Percentiles rank a stretch among this genome's conserved stretches.
Evolutionary conservation across 2,113 vertebrate genomes (phyloP).

Genomic region (Catharus fuscescens): DNA sequence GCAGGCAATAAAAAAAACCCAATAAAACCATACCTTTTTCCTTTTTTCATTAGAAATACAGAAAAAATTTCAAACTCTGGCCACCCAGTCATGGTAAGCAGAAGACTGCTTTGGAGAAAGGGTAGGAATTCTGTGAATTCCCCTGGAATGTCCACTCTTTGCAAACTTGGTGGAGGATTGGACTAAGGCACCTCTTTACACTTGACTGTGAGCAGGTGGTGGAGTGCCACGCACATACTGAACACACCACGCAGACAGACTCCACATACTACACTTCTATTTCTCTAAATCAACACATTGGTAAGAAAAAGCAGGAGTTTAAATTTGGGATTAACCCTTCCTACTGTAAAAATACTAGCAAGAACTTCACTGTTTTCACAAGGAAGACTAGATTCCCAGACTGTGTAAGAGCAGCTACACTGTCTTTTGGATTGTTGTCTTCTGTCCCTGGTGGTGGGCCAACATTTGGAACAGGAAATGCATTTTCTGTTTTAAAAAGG

Average conservation of each 20-base stretch:
- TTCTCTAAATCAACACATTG: background rate
- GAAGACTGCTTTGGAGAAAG: background rate
- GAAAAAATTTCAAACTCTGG: background rate
- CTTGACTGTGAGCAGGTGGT: background rate
- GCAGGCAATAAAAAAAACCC: background rate
- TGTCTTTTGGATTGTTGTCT: background rate
- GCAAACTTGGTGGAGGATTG: background rate
- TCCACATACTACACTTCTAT: background rate
- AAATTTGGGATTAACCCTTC: background rate
- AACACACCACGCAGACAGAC: background rate
- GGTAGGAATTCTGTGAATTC: background rate
- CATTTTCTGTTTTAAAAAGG: background rate
- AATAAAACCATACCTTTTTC: background rate
- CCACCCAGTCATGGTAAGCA: background rate
- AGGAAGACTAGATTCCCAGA: background rate
- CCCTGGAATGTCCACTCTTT: background rate
- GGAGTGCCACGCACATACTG: accelerated
- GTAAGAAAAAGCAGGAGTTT: background rate
- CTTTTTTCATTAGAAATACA: background rate
- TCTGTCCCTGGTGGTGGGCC: background rate
- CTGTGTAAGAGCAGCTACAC: background rate
- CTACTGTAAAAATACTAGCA: background rate
- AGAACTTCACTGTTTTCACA: background rate
- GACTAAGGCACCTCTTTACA: background rate
- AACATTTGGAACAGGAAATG: background rate